A percentile compares a stretch with the other conserved stretches of the same genome.
These are phyloP conservation scores for Taenioides sp. DNA, from an alignment of 2,797 vertebrate genomes.

Conservation along the genomic window DNA sequence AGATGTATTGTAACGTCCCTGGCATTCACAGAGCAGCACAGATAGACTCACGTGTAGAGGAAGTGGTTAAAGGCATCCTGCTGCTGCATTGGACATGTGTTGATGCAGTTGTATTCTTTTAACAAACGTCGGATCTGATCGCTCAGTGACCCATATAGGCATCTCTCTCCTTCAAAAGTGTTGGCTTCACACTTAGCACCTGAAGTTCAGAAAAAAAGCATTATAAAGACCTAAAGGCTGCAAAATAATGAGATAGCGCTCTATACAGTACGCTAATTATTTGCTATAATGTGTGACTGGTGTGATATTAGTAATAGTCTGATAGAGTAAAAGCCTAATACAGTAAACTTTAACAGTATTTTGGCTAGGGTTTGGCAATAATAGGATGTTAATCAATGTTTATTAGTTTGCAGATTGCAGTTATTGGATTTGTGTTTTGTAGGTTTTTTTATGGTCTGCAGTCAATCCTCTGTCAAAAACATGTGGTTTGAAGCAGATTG, in stretches of 20 bases:
- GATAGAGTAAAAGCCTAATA: no score
- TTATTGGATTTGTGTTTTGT: no score
- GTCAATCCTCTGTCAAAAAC: no score
- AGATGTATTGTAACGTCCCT: neutral
- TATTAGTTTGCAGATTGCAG: no score
- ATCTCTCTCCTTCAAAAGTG: constrained; percentile 95
- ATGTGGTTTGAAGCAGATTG: no score
- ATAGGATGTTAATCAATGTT: no score
- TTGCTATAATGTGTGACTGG: no score
- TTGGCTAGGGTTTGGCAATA: no score
- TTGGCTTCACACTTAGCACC: constrained; percentile 96
- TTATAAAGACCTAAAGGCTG: neutral
- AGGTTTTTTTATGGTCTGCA: no score
- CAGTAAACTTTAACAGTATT: no score
- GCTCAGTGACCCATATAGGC: constrained; percentile 89
- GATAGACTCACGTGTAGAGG: constrained; percentile 83
- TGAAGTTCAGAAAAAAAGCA: constrained; percentile 41
- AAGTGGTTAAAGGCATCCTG: constrained; percentile 91
- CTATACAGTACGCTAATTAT: neutral
- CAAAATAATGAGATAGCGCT: neutral
- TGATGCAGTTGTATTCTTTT: constrained; percentile 94
- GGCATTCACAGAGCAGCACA: neutral
- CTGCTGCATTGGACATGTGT: constrained; percentile 87
- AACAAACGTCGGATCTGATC: constrained; percentile 88
- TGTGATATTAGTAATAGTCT: no score